Base-by-base conservation (phyloP, 2,797 vertebrate species). In the Gila robusta region DNA sequence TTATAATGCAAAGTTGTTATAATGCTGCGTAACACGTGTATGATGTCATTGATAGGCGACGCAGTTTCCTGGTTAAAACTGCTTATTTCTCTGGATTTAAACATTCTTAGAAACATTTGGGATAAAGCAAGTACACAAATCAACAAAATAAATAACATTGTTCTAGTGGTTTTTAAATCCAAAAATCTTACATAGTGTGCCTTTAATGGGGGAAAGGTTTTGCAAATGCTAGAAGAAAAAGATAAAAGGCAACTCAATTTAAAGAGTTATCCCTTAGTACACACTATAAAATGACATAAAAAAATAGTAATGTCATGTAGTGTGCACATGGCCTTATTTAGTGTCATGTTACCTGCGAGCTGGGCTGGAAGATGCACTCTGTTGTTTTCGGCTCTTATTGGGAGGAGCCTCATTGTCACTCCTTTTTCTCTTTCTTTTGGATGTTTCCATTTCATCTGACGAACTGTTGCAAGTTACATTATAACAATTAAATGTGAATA, bases 351-450 rank as follows among this genome's bases (percentile, higher is more conserved):
- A 96, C 95, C 95, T 96, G 91, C 26, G 91, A 74, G 88, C 90
- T 1, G 95, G 94, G 86, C 90, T 90, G 35, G 94, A 94, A 4
- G 95, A 96, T 6, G 79, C 86, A 19, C 93, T 94, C 64, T 89
- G 91, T 16, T 23, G 86, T 19, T 83, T 91, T 3, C 7, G 81
- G 1, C 88, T 72, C 79, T 95, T 95, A 1, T 70, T 69, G 78
- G 92, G 92, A 0, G 93, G 93, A 90, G 91, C 92, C 0, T 66
- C 67, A 12, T 91, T 93, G 8, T 90, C 87, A 6, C 90, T 95
- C 87, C 92, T 94, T 89, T 94, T 96, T 2, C 92, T 94, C 87
- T 96, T 97, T 85, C 91, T 95, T 97, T 82, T 96, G 26, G 94
- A 94, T 85, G 90, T 91, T 72, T 93, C 93, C 87, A 94, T 96